A percentile compares a stretch with the other conserved stretches of the same genome.
Conservation (phyloP, 1,140 invertebrate species). For the Drosophila watanabei region DNA sequence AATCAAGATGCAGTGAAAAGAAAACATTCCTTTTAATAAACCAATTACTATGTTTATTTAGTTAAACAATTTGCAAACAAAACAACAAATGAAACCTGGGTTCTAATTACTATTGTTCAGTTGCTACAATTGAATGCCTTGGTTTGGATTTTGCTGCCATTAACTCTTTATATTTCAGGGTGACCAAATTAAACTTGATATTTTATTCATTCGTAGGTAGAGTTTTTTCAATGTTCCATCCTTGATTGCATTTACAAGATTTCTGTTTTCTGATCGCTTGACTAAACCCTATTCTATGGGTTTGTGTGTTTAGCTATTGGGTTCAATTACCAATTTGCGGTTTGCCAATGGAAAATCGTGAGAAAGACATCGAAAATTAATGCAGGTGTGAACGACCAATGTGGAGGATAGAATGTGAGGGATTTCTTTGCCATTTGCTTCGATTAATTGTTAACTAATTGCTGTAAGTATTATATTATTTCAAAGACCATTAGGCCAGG, state of each 20-base stretch:
- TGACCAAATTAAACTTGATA: slow-evolving; percentile 45
- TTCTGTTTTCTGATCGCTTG: slow-evolving; percentile 76
- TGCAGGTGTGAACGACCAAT: slow-evolving; percentile 66
- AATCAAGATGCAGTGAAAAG: slow-evolving; percentile 2
- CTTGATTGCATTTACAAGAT: slow-evolving; percentile 73
- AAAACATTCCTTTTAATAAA: slow-evolving; percentile 39
- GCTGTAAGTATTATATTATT: slow-evolving; percentile 8
- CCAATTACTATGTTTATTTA: slow-evolving; percentile 49
- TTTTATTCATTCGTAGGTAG: slow-evolving; percentile 33
- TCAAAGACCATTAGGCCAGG: slow-evolving; percentile 11
- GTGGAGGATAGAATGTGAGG: slow-evolving; percentile 66
- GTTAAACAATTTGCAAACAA: slow-evolving; percentile 57
- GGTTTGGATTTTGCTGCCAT: slow-evolving; percentile 11
- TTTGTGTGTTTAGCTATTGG: slow-evolving; percentile 16
- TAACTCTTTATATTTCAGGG: slow-evolving; percentile 52
- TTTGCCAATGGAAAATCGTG: slow-evolving; percentile 51
- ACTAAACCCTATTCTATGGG: slow-evolving; percentile 57
- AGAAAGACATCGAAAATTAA: slow-evolving; percentile 56
- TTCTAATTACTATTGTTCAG: slow-evolving; percentile 55
- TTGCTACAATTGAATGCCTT: slow-evolving; percentile 55
- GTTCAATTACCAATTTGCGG: slow-evolving; percentile 71
- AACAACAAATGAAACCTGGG: slow-evolving; percentile 19
- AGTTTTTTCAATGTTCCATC: slow-evolving; percentile 72
- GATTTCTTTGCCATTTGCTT: slow-evolving; percentile 26
- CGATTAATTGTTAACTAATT: slow-evolving; percentile 44